Evolutionary conservation across 2,888 invertebrate species (phyloP).

Genomic region (Zootermopsis nevadensis): DNA sequence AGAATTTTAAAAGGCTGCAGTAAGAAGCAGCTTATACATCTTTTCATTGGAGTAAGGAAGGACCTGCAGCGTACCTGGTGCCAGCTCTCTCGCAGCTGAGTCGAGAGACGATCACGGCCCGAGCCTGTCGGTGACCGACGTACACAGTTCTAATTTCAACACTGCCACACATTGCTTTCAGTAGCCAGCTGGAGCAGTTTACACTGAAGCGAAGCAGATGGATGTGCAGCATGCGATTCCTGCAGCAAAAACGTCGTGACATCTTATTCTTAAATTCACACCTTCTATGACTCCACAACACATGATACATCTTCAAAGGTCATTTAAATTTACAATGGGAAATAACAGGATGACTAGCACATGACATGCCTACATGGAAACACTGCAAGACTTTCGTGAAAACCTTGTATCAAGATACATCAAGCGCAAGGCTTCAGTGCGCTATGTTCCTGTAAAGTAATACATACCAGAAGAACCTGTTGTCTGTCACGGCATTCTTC

Average conservation of each 20-base stretch:
- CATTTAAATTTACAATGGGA: no score
- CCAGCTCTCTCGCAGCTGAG: constrained; percentile 98
- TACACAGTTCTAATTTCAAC: constrained; percentile 99
- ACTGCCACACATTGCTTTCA: constrained; percentile 97
- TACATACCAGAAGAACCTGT: constrained; percentile 93
- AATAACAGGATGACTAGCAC: no score
- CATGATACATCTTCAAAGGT: no score
- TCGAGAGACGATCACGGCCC: constrained; percentile 94
- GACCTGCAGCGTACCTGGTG: constrained; percentile 72
- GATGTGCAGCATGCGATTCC: constrained; percentile 95
- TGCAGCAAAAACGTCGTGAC: constrained; percentile 57
- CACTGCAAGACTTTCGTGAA: no score
- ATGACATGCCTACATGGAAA: no score
- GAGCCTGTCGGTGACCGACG: constrained; percentile 92
- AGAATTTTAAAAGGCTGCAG: no score
- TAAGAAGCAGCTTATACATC: no score
- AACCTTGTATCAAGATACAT: background rate
- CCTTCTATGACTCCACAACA: no score
- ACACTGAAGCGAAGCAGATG: constrained; percentile 93
- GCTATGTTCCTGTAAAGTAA: background rate
- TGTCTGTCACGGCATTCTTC: constrained; percentile 85
- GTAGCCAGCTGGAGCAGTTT: constrained; percentile 89
- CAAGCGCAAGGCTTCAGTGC: background rate
- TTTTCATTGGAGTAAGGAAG: no score
- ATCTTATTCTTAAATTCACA: no score